A percentile compares a stretch with the other conserved stretches of the same genome.
Evolutionary conservation across 2,888 invertebrate genomes (phyloP).

Genomic region (Oxytorus armatus): DNA sequence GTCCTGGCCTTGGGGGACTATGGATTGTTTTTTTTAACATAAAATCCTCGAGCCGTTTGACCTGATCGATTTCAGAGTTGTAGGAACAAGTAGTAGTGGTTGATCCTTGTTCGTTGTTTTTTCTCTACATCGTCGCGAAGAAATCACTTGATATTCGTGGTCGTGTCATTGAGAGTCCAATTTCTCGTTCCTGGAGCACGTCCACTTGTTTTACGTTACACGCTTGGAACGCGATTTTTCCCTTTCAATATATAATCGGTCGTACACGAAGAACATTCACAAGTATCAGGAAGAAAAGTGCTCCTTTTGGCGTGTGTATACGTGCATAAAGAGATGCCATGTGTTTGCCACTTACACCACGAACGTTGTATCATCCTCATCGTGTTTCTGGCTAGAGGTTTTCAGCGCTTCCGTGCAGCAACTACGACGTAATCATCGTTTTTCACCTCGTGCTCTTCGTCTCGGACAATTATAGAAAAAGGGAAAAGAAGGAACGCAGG

Average conservation of each 20-base stretch:
- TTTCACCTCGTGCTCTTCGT: slow-evolving; percentile 44
- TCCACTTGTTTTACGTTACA: slow-evolving; percentile 1
- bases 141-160: slow-evolving; percentile 34
- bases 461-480: slow-evolving; percentile 10
- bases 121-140: slow-evolving; percentile 51
- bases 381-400: slow-evolving; percentile 29
- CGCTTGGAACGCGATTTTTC: slow-evolving; percentile 33
- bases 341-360: slow-evolving; percentile 34
- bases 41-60: not conserved
- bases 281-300: slow-evolving; percentile 78
- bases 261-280: slow-evolving; percentile 38
- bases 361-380: slow-evolving; percentile 73
- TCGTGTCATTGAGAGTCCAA: slow-evolving; percentile 41
- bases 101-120: too few relatives aligned
- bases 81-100: too few relatives aligned
- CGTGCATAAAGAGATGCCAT: slow-evolving; percentile 1
- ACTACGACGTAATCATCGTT: slow-evolving; percentile 73
- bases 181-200: slow-evolving; percentile 32
- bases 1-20: slow-evolving; percentile 9
- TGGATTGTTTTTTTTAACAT: not conserved
- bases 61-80: not conserved
- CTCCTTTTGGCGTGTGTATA: slow-evolving; percentile 26
- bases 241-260: slow-evolving; percentile 17
- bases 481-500: slow-evolving; percentile 2
- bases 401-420: slow-evolving; percentile 74